These are phyloP conservation scores for Halictus rubicundus DNA, from an alignment of 1,140 invertebrate species.

Conservation along the genomic window DNA sequence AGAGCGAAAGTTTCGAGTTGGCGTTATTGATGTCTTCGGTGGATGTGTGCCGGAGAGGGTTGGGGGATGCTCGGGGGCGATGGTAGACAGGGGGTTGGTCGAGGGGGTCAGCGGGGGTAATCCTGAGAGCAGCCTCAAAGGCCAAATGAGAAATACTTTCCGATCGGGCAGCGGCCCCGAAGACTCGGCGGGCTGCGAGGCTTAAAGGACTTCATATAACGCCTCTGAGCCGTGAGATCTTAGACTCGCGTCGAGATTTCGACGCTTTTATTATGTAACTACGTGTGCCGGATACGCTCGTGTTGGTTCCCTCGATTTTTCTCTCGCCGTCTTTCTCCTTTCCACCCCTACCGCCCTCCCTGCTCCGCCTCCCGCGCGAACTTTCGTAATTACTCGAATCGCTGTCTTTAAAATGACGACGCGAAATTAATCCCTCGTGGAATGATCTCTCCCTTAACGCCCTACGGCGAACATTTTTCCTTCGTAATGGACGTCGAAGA, in stretches of 20 bases:
- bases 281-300: conserved; percentile 3
- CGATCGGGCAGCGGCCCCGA: conserved; percentile 65
- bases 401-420: conserved; percentile 41
- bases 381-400: conserved; percentile 33
- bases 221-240: conserved; percentile 57
- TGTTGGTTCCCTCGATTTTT: conserved; percentile 43
- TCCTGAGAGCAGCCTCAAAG: conserved; percentile 73
- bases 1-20: conserved; percentile 60
- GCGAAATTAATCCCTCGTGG: conserved; percentile 18
- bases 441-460: too few species aligned
- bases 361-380: neutral
- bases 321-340: neutral
- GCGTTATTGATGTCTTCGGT: conserved; percentile 65
- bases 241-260: conserved; percentile 59
- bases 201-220: conserved; percentile 72
- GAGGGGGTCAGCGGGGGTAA: conserved; percentile 55
- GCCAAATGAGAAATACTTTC: conserved; percentile 79
- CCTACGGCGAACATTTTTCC: too few species aligned
- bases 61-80: too few species aligned
- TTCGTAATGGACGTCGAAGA: too few species aligned
- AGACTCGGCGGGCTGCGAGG: conserved; percentile 44
- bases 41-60: conserved; percentile 49
- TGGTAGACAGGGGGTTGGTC: neutral
- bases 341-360: too few species aligned
- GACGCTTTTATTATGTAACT: conserved; percentile 64